Conservation (phyloP, 2,113 vertebrate genomes). For the Eptesicus fuscus region DNA sequence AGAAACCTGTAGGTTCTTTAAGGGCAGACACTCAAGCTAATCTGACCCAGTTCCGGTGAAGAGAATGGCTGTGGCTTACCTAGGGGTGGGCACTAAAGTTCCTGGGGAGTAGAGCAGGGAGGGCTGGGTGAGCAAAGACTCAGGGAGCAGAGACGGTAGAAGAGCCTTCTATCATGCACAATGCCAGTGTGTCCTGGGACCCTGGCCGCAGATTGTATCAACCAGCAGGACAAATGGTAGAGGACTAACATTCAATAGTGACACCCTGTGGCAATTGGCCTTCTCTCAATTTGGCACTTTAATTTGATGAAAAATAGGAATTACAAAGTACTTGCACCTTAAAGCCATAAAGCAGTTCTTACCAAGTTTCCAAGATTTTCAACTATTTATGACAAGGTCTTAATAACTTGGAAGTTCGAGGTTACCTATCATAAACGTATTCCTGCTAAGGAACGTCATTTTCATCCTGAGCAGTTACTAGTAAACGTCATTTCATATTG, state of each 20-base stretch:
- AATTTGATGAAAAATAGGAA: not conserved
- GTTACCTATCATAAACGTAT: not conserved
- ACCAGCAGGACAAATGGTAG: not conserved
- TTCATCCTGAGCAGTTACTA: not conserved
- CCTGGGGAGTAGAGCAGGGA: not conserved
- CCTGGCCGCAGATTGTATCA: not conserved
- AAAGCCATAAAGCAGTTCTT: not conserved
- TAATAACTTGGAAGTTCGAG: not conserved
- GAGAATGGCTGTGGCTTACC: not conserved
- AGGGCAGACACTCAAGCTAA: not conserved
- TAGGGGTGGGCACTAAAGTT: not conserved
- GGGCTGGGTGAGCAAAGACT: not conserved
- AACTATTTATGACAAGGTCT: not conserved
- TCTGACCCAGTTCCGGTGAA: not conserved
- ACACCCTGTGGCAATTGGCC: not conserved
- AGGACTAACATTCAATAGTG: not conserved
- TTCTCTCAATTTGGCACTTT: not conserved
- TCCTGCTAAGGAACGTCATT: not conserved
- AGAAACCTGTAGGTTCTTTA: not conserved
- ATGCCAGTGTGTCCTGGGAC: not conserved
- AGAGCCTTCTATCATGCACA: not conserved
- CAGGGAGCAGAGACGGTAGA: not conserved
- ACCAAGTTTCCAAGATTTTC: not conserved
- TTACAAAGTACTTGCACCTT: not conserved
- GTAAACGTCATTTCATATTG: not conserved